These are phyloP conservation scores for Platycnemis pennipes DNA, from an alignment of 2,888 invertebrate species.

Conservation along the genomic window DNA sequence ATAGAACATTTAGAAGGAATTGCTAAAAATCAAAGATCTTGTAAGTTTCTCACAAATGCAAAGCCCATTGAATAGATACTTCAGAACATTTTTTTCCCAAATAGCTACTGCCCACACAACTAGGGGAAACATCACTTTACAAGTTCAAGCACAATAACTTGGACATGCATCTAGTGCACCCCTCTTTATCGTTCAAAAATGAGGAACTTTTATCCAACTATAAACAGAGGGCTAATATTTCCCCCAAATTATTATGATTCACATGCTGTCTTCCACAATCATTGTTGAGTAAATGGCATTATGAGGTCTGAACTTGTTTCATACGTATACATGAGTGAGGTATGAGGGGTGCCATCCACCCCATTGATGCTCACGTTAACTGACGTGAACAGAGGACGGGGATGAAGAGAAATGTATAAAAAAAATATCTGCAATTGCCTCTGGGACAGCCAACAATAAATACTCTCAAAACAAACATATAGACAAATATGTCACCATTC, in stretches of 20 bases:
- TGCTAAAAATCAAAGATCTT: constrained; percentile 26
- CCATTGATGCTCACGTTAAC: constrained; percentile 34
- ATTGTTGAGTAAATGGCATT: constrained; percentile 57
- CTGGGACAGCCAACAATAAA: constrained; percentile 63
- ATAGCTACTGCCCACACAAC: constrained; percentile 52
- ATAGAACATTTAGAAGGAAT: constrained; percentile 37
- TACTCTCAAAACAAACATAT: constrained; percentile 66
- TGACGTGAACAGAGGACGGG: constrained; percentile 62
- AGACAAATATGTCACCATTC: constrained; percentile 54
- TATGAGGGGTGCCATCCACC: constrained; percentile 55
- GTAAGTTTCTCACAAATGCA: constrained; percentile 45
- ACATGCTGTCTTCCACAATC: constrained; percentile 18
- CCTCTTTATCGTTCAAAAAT: constrained; percentile 56
- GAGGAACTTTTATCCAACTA: constrained; percentile 64
- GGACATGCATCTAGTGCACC: neutral
- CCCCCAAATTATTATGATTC: constrained; percentile 46
- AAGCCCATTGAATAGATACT: constrained; percentile 50
- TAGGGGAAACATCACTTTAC: constrained; percentile 46
- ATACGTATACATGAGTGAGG: constrained; percentile 66
- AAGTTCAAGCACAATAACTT: constrained; percentile 55
- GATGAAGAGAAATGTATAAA: constrained; percentile 64
- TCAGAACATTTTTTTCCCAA: constrained; percentile 50
- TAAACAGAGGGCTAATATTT: constrained; percentile 44
- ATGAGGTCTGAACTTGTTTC: constrained; percentile 64
- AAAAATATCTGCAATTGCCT: constrained; percentile 62